Evolutionary conservation across 2,113 vertebrate species (phyloP).

Genomic region (Mastomys natalensis): DNA sequence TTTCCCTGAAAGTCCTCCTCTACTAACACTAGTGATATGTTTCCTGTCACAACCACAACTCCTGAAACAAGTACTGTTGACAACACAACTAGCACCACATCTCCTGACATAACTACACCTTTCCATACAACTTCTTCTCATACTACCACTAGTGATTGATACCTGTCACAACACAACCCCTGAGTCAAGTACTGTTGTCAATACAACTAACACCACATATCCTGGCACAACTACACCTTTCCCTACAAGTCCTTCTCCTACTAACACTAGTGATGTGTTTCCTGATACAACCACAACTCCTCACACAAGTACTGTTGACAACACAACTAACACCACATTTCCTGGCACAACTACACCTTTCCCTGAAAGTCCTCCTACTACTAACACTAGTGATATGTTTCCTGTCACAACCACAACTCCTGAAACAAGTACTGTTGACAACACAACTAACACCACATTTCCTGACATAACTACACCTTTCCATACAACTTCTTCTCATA

Average conservation of each 20-base stretch:
- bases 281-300: not conserved
- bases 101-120: rapidly evolving
- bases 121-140: rapidly evolving
- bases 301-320: not conserved
- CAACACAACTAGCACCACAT: rapidly evolving
- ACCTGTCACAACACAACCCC: too few species aligned
- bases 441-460: too few species aligned
- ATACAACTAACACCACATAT: too few species aligned
- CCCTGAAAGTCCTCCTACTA: too few species aligned
- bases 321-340: rapidly evolving
- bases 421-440: too few species aligned
- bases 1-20: not conserved
- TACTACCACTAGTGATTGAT: too few species aligned
- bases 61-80: not conserved
- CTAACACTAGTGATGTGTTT: not conserved
- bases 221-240: too few species aligned
- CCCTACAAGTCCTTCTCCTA: not conserved
- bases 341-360: rapidly evolving
- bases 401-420: rapidly evolving
- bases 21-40: not conserved
- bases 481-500: too few species aligned
- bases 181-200: too few species aligned
- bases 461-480: too few species aligned
- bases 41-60: not conserved
- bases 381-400: rapidly evolving